Evolutionary conservation across 2,113 vertebrate genomes (phyloP).

Genomic region (Sciurus niger): DNA sequence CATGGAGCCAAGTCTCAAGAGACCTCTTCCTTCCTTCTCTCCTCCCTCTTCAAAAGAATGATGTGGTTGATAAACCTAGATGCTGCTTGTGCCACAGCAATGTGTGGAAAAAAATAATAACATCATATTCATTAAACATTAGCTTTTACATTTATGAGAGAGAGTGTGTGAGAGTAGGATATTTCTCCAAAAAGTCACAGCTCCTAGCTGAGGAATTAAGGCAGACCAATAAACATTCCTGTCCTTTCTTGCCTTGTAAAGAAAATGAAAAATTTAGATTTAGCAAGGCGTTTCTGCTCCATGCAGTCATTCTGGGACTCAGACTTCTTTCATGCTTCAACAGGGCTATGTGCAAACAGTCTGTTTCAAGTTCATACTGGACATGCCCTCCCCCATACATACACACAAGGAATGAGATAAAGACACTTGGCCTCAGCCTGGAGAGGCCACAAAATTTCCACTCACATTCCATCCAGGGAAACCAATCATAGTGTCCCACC

Average conservation of each 20-base stretch:
- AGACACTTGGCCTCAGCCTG: not conserved
- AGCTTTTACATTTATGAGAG: not conserved
- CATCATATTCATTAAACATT: not conserved
- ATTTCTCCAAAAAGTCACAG: not conserved
- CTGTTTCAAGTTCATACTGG: not conserved
- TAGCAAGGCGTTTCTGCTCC: not conserved
- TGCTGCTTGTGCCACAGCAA: not conserved
- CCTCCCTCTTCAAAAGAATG: slow-evolving; percentile 25
- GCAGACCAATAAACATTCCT: not conserved
- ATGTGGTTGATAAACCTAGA: not conserved
- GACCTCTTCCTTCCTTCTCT: not conserved
- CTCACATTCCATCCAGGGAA: not conserved
- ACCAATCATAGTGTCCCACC: not conserved
- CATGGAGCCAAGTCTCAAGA: rapidly evolving
- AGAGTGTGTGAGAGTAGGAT: not conserved
- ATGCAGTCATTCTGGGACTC: not conserved
- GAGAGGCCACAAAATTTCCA: rapidly evolving
- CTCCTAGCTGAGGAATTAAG: not conserved
- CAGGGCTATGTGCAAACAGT: rapidly evolving
- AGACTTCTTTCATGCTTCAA: too few species aligned
- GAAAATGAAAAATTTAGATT: not conserved
- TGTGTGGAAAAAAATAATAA: slow-evolving; percentile 32
- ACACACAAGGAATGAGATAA: not conserved
- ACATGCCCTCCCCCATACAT: too few species aligned
- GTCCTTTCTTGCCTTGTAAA: not conserved